A percentile compares a stretch with the other conserved stretches of the same genome.
phyloP scores from a whole-genome alignment of 2,797 vertebrate species.

The Dallia pectoralis region DNA sequence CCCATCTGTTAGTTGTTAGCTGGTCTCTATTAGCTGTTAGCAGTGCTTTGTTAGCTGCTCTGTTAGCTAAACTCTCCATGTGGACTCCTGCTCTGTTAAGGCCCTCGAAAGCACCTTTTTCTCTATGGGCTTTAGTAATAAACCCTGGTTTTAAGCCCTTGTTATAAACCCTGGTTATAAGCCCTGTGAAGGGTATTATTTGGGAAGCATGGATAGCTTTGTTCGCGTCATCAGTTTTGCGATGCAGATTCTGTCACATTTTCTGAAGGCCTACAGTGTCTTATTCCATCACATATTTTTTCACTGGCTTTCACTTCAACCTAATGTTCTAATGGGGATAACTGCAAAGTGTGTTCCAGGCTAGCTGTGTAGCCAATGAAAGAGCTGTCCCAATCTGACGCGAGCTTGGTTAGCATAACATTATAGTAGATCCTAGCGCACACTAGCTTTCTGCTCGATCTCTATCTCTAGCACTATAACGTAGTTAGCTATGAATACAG shows the following conservation, averaged over 20 bases:
- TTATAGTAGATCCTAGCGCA: conserved; percentile 48
- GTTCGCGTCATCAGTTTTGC: conserved; percentile 69
- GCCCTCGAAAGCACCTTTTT: not conserved
- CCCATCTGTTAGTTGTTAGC: not conserved
- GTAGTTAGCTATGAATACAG: too few species aligned
- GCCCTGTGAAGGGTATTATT: not conserved
- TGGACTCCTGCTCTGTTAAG: conserved; percentile 26
- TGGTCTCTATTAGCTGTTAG: too few species aligned
- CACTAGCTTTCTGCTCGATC: not conserved
- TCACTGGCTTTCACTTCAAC: conserved; percentile 25
- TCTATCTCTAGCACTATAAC: not conserved
- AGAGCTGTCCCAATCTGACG: too few species aligned
- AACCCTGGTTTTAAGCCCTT: not conserved
- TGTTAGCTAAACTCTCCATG: conserved; percentile 50
- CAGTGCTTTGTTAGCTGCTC: conserved; percentile 9
- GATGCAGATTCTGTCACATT: conserved; percentile 52
- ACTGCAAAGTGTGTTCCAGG: conserved; percentile 44
- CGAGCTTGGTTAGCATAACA: conserved; percentile 51
- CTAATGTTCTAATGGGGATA: conserved; percentile 36
- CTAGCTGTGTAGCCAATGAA: conserved; percentile 28
- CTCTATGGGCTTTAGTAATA: too few species aligned
- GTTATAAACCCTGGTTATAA: not conserved
- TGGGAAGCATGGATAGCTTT: conserved; percentile 46
- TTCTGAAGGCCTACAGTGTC: conserved; percentile 24
- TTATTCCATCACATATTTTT: conserved; percentile 40